These are phyloP conservation scores for Cavia aperea DNA, from an alignment of 2,113 vertebrate genomes.

Conservation along the genomic window DNA sequence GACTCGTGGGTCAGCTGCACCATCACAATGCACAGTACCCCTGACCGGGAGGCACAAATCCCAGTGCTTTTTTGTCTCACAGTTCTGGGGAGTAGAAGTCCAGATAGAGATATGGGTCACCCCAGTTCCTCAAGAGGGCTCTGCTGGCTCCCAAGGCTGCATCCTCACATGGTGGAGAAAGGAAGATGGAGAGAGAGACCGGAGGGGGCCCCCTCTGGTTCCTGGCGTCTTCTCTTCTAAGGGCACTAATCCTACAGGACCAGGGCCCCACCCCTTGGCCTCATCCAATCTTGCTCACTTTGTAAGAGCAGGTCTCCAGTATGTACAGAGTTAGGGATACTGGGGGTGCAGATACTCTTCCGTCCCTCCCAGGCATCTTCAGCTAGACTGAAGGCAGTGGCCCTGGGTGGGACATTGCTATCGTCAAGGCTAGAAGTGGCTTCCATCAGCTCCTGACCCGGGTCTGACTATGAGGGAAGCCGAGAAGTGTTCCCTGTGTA, in stretches of 20 bases:
- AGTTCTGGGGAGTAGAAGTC: no score
- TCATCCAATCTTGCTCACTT: neutral
- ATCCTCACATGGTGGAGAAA: neutral
- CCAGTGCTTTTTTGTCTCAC: neutral
- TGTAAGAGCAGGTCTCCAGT: neutral
- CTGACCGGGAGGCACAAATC: neutral
- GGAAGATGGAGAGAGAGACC: neutral
- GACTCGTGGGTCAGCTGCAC: neutral
- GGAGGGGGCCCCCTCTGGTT: no score
- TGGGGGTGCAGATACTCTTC: neutral
- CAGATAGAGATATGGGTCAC: fast-evolving
- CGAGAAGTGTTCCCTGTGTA: neutral
- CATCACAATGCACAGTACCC: fast-evolving
- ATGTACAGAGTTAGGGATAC: neutral
- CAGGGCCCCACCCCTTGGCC: neutral
- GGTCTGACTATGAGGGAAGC: neutral
- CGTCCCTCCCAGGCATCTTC: neutral
- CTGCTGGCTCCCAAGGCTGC: neutral
- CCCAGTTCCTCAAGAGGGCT: neutral
- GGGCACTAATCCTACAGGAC: neutral
- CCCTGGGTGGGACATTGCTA: neutral
- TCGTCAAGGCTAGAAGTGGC: neutral
- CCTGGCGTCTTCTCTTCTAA: no score
- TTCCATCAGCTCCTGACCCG: fast-evolving
- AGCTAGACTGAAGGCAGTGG: neutral